Base-by-base conservation (phyloP, 2,113 vertebrate genomes). In the Paratilapia polleni region DNA sequence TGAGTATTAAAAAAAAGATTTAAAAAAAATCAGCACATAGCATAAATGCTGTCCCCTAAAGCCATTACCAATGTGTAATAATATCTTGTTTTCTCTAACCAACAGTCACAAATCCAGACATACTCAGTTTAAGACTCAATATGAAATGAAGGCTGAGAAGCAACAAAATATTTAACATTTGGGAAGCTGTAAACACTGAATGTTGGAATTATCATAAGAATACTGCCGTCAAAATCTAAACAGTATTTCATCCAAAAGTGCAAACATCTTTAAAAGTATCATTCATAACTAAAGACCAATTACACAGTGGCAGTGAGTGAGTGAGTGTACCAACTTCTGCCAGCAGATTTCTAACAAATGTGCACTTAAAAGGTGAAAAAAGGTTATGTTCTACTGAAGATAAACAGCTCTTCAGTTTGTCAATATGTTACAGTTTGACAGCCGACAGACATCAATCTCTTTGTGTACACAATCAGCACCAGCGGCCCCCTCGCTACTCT, bases 401-500 rank as follows among this genome's bases (percentile, higher is more conserved):
- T 24, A 79, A 82, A 59, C 1, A 22, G 41, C 19, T 24, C 56
- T 77, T 79, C 4, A 61, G 28, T 80, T n/a, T 26, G 57, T 89
- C 63, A 22, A 60, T 15, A 61, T 28, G 54, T 77, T 58, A 13
- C 28, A 31, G 0, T 77, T 43, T 66, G 81, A 83, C 57, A 75
- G 58, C 31, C 61, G 86, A 88, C 66, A 60, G 75, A 56, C 76
- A 78, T 91, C 84, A 73, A 56, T 91, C 82, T 87, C 66, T 47
- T 62, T 36, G 78, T 66, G 80, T 68, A 57, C 41, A 78, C 80
- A 54, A 12, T 64, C 41, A 47, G 36, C 2, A 31, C 34, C 7
- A 1, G n/a, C 34, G 20, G 14, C 26, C 9, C 61, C 41, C 38
- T 66, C 36, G 31, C 80, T 17, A 17, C 56, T 75, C 74, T 80